Evolutionary conservation across 2,888 invertebrate species (phyloP).

Genomic region (Periphyllus acericola): DNA sequence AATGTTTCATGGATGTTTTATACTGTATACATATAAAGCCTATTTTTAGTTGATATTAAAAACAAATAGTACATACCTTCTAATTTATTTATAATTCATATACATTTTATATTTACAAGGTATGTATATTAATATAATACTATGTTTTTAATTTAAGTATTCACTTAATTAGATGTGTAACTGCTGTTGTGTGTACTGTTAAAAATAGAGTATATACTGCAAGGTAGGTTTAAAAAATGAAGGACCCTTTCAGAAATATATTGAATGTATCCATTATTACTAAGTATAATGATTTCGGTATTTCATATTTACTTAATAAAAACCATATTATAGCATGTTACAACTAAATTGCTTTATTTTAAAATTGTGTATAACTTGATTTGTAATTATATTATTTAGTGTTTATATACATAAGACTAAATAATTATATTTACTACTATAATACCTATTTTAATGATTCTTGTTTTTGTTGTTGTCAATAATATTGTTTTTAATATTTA

Average conservation of each 20-base stretch:
- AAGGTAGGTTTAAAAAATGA: not conserved
- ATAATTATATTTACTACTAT: not conserved
- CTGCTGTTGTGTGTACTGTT: not conserved
- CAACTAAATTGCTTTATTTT: not conserved
- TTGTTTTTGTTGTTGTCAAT: no score
- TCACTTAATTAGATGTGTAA: not conserved
- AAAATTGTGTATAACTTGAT: not conserved
- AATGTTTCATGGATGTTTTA: no score
- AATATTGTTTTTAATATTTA: no score
- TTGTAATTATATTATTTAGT: not conserved
- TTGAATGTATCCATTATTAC: not conserved
- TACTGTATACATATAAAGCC: no score
- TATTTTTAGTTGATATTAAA: no score
- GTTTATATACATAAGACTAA: not conserved
- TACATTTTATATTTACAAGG: no score
- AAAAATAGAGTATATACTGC: not conserved
- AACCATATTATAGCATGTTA: not conserved
- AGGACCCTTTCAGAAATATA: not conserved
- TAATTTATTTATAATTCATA: no score
- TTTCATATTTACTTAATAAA: no score
- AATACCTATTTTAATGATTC: no score
- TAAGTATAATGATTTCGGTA: not conserved
- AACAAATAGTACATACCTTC: no score
- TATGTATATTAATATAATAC: no score
- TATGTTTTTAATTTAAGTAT: no score